A percentile compares a stretch with the other conserved stretches of the same genome.
Conservation (phyloP, 1,140 invertebrate genomes). For the Babylonia areolata region DNA sequence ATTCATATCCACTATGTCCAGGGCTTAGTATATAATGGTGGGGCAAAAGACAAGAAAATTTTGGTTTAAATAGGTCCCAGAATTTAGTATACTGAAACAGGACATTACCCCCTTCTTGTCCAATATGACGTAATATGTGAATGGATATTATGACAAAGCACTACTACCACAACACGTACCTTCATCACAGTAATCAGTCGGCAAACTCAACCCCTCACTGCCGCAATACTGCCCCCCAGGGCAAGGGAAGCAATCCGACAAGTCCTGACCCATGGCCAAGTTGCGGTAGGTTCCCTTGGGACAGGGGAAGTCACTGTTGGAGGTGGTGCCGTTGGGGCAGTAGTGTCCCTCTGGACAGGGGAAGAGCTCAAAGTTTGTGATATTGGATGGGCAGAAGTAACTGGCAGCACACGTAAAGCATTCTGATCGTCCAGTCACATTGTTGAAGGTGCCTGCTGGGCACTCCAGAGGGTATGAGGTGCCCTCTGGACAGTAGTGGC, state of each 20-base stretch:
- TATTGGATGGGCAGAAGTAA: constrained; percentile 72
- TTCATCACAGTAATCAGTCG: constrained; percentile 65
- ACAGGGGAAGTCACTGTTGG: constrained; percentile 63
- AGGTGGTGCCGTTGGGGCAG: constrained; percentile 67
- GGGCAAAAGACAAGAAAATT: too few species aligned
- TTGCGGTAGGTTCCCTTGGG: constrained; percentile 67
- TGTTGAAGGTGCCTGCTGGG: constrained; percentile 70
- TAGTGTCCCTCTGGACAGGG: constrained; percentile 70
- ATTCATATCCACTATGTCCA: too few species aligned
- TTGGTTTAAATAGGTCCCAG: too few species aligned
- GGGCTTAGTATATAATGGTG: too few species aligned
- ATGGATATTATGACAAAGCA: neutral
- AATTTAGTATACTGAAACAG: too few species aligned
- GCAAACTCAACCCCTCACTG: constrained; percentile 54
- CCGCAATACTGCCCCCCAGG: constrained; percentile 68
- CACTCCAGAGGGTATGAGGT: constrained; percentile 69
- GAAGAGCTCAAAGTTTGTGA: constrained; percentile 63
- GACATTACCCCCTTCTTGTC: too few species aligned
- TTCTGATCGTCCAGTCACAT: constrained; percentile 62
- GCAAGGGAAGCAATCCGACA: constrained; percentile 67
- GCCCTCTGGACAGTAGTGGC: constrained; percentile 70
- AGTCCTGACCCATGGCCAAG: constrained; percentile 50
- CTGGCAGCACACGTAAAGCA: constrained; percentile 67
- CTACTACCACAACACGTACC: too few species aligned
- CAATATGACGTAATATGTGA: too few species aligned